Evolutionary conservation across 2,797 vertebrate genomes (phyloP), one percentile per base, ranked within the genome.

Genomic region (Lagodon rhomboides): DNA sequence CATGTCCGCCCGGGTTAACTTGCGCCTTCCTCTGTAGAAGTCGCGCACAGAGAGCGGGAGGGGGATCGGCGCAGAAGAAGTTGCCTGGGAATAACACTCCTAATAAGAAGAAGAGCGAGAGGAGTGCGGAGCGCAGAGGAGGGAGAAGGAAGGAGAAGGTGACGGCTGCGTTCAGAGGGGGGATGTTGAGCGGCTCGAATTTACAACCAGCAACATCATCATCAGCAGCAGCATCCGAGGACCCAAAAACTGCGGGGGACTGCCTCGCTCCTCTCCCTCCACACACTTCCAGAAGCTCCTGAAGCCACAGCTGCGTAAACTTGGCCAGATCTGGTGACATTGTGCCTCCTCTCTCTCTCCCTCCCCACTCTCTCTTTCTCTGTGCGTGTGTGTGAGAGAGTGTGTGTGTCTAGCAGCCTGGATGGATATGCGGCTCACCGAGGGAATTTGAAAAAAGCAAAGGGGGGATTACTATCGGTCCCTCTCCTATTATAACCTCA

Each of bases 401-500:
- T 54, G 47, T n/a, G 15, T 41, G 51, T 15, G 27, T 38, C 17
- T 34, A 72, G 81, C 68, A 87, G 75, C 70, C 79, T 73, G 79
- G 85, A 72, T 87, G 91, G 90, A 90, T 89, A 79, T 89, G 87
- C 77, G 66, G 65, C 77, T 88, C 86, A 83, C 81, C 44, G 79
- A 82, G 82, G 89, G 84, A 80, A 89, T 93, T 80, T 91, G 87
- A 90, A 81, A 90, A 81, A 73, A 81, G 61, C 67, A 79, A 79
- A 18, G 63, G 83, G 79, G 90, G 88, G 85, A 85, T 90, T 90
- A 84, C 72, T 88, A 85, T 85, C 83, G 77, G 85, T 77, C 84
- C 89, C 84, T 84, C 71, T 90, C 72, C 69, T 80, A 67, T 90
- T 91, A 85, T 85, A 86, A 80, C 79, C 83, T 87, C 90, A 93